phyloP scores from a whole-genome alignment of 2,113 vertebrate genomes.

The Maccullochella peelii region DNA sequence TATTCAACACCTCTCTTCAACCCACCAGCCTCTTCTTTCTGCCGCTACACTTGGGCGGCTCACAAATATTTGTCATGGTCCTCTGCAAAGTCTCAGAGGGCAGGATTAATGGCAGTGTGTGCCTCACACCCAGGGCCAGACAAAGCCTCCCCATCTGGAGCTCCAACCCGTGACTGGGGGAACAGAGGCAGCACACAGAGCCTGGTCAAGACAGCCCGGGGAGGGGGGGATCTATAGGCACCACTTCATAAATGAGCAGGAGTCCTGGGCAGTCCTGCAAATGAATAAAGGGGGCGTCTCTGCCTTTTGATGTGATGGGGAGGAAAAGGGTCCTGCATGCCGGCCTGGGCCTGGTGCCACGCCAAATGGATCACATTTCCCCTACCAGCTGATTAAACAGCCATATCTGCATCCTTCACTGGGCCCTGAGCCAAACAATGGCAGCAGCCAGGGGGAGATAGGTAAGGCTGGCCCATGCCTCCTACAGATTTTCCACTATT shows the following conservation, averaged over 20 bases:
- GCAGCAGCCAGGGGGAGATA: conserved; percentile 25
- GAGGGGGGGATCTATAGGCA: conserved; percentile 59
- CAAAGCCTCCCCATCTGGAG: conserved; percentile 81
- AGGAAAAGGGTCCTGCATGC: conserved; percentile 56
- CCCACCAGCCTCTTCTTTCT: conserved; percentile 59
- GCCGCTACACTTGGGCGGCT: conserved; percentile 65
- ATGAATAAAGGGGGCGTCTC: conserved; percentile 69
- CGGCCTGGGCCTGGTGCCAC: conserved; percentile 50
- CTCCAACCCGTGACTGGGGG: conserved; percentile 70
- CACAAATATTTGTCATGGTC: conserved; percentile 79
- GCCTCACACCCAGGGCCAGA: conserved; percentile 64
- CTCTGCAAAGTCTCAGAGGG: conserved; percentile 65
- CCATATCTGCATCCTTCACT: conserved; percentile 71
- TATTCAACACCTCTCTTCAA: conserved; percentile 61
- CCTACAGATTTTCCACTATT: conserved; percentile 15
- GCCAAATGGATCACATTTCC: conserved; percentile 73
- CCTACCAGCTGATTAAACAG: conserved; percentile 80
- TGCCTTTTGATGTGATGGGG: conserved; percentile 68
- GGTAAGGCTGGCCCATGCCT: conserved; percentile 1
- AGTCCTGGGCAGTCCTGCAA: conserved; percentile 50
- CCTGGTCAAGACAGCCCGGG: conserved; percentile 40
- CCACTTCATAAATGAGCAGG: conserved; percentile 70
- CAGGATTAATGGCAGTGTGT: conserved; percentile 76
- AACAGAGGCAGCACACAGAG: conserved; percentile 76
- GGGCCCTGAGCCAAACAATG: conserved; percentile 60